These are phyloP conservation scores for Sakesphorus luctuosus DNA, from an alignment of 2,113 vertebrate genomes.

Conservation along the genomic window DNA sequence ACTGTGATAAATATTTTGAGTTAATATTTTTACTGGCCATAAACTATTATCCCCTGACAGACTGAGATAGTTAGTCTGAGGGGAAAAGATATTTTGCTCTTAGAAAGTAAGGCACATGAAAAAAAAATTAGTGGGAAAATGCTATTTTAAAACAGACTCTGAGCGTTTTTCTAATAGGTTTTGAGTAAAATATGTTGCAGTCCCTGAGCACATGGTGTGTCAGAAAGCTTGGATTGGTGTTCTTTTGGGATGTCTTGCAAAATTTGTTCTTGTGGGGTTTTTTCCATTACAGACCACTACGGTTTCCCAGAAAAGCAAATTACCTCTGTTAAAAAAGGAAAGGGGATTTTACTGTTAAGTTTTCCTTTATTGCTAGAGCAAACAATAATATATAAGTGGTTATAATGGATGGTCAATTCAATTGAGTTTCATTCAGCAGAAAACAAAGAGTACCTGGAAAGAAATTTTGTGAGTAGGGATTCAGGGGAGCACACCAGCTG, in stretches of 20 bases:
- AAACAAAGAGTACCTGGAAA: constrained; percentile 49
- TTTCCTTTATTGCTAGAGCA: constrained; percentile 50
- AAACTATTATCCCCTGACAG: not conserved
- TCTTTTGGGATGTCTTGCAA: constrained; percentile 43
- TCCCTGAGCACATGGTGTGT: not conserved
- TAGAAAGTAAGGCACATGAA: not conserved
- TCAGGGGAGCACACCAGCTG: not conserved
- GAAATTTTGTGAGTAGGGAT: constrained; percentile 19
- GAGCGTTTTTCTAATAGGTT: constrained; percentile 1
- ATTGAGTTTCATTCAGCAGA: constrained; percentile 63
- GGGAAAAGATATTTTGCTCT: not conserved
- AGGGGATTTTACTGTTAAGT: constrained; percentile 37
- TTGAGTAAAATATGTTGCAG: constrained; percentile 24
- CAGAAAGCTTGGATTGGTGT: not conserved
- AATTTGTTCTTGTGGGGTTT: not conserved
- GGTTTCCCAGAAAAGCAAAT: constrained; percentile 50
- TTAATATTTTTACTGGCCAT: not conserved
- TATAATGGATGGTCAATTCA: constrained; percentile 62
- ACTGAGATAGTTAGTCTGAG: not conserved
- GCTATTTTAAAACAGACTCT: constrained; percentile 19
- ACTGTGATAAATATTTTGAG: not conserved
- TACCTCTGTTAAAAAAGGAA: not conserved
- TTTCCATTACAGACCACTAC: not conserved
- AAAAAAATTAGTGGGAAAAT: constrained; percentile 12
- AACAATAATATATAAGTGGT: constrained; percentile 28